Evolutionary conservation across 2,888 invertebrate genomes (phyloP), one percentile per base, ranked within the genome.

Genomic region (Drosophila yooni): DNA sequence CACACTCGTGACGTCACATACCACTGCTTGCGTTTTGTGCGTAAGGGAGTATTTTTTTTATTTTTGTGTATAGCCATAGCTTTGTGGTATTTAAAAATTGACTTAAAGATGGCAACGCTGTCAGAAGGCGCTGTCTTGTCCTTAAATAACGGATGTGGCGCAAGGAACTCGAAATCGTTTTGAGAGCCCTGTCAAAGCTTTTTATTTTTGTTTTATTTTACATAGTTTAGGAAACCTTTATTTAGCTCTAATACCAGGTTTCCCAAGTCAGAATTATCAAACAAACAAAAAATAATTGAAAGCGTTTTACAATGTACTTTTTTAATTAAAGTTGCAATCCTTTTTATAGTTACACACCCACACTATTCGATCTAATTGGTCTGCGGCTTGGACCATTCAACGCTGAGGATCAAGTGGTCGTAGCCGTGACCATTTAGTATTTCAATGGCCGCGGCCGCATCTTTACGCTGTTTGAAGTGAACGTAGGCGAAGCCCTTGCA

Each of bases 401-500:
- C 99, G 93, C 96, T 98, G 62, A 99, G 94, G 93, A 99, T 99
- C 84, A 99, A 95, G 94, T 99, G 99, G 94, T 99, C 99, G 92
- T 99, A 99, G 75, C 99, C 99, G 92, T 97, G 97, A 0, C 99
- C 99, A 91, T 99, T 96, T 18, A 99, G 95, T 61, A 95, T 95
- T 72, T 95, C 94, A 91, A 99, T 99, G 67, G 99, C 99, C 88
- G 97, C 96, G 6, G 97, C 97, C 51, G 99, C 99, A 94, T 98
- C 98, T 88, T 96, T 96, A 86, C 97, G 95, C 86, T 96, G 96
- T 93, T 97, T 97, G 94, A 98, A 99, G 91, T 99, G 99, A 72
- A 99, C 98, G 93, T 99, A 99, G 18, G 99, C 99, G 94, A 99
- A 99, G 72, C 99, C 99, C 95, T 98, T 97, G 94, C 97, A 97